Evolutionary conservation across 1,140 invertebrate genomes (phyloP), one percentile per base, ranked within the genome.

Genomic region (Galendromus occidentalis): DNA sequence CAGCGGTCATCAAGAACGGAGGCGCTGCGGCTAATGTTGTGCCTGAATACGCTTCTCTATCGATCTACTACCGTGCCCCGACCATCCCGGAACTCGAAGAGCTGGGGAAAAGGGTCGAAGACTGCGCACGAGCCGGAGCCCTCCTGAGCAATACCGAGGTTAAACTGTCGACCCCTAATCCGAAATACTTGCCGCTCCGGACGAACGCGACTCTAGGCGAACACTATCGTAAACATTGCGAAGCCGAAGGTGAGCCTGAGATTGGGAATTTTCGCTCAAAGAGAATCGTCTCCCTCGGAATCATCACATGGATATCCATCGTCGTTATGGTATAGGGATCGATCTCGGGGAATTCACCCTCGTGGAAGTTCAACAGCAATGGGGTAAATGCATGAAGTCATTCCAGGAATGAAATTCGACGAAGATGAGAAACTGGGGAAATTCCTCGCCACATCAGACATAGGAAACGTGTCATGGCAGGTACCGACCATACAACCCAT

Each of bases 1-100:
- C 64, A 71, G 70, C 29, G 17, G 66, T 70, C 41, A 71, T 71
- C 22, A 73, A 70, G 7, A 75, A 76, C 66, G 76, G 75, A 29
- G 76, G 76, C n/a, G 65, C 59, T 2, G 70, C 69, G n/a, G 71
- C 74, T 6, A 77, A 76, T 67, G 72, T 77, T 9, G 76, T 77
- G 14, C 76, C 76, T 14, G 72, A 74, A 7, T 66, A 71, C 25
- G 68, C 76, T 18, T 71, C 72, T 47, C 44, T 77, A 47, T 66
- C 71, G 59, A 73, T 71, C 44, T 72, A 71, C 51, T 45, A 75
- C 0, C 67, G 76, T 33, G 73, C 74, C 22, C 71, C 72, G 9
- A 73, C 64, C 9, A 67, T 67, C 22, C 9, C 20, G 5, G 74
- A 76, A 66, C 65, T 75, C 5, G 65, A 69, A 2, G 47, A 68